Percentiles rank a stretch among this genome's conserved stretches.
phyloP scores from a whole-genome alignment of 2,797 vertebrate genomes.

The Onychomys leucogaster region DNA sequence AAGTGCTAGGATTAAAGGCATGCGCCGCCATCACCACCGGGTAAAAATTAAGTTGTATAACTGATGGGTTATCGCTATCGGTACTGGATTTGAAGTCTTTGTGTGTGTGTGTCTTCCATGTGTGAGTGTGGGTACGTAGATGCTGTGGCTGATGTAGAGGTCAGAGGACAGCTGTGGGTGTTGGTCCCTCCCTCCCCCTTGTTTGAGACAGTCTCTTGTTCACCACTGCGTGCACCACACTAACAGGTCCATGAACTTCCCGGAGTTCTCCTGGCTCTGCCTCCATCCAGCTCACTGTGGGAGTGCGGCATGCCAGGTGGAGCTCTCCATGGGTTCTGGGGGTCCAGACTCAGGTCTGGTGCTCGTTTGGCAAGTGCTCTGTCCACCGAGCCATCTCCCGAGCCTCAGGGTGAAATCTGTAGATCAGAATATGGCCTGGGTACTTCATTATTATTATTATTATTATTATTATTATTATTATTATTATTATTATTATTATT shows the following conservation, averaged over 20 bases:
- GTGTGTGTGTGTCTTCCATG: neutral
- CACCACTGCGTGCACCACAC: neutral
- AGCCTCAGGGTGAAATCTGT: neutral
- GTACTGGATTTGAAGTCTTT: neutral
- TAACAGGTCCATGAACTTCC: neutral
- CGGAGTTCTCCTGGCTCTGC: neutral
- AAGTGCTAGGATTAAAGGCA: neutral
- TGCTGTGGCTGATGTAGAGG: neutral
- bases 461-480: no score
- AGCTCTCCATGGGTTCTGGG: neutral
- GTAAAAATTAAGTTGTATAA: neutral
- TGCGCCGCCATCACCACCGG: no score
- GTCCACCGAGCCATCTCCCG: neutral
- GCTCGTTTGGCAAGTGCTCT: neutral
- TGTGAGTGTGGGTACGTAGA: no score
- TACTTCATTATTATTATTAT: neutral
- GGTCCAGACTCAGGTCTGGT: neutral
- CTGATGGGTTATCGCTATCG: neutral
- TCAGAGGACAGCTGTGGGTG: neutral
- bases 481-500: no score
- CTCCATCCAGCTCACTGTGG: neutral
- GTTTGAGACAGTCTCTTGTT: neutral
- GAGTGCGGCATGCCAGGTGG: neutral
- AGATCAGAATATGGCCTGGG: neutral
- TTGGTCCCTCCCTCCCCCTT: neutral